Conservation (phyloP, 2,888 invertebrate species). For the Athalia cordata region DNA sequence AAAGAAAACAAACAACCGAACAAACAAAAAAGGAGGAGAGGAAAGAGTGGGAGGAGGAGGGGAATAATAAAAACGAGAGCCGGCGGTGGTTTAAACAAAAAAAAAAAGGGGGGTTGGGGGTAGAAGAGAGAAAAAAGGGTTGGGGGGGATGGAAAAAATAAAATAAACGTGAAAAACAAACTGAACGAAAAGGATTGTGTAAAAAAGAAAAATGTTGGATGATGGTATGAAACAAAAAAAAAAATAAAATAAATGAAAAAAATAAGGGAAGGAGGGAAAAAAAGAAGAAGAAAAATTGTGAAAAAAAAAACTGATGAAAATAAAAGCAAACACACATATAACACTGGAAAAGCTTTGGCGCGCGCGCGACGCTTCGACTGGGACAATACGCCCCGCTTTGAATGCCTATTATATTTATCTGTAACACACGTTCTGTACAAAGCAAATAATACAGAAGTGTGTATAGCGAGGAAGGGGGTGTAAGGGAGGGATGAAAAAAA, state of each 20-base stretch:
- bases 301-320: not conserved
- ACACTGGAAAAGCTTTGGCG: slow-evolving; percentile 60
- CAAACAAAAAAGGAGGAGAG: slow-evolving; percentile 44
- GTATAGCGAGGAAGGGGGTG: not conserved
- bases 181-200: not conserved
- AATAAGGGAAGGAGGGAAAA: not conserved
- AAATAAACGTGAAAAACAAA: not conserved
- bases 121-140: slow-evolving; percentile 37
- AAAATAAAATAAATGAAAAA: not conserved
- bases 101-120: slow-evolving; percentile 53
- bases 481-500: not conserved
- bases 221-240: slow-evolving; percentile 61
- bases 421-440: slow-evolving; percentile 73
- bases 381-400: slow-evolving; percentile 71
- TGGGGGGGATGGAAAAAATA: not conserved
- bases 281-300: no score
- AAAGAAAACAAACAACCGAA: slow-evolving; percentile 47
- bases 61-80: slow-evolving; percentile 48
- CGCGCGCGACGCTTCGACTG: slow-evolving; percentile 68
- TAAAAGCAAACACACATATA: not conserved
- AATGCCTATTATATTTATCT: slow-evolving; percentile 74
- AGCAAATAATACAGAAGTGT: slow-evolving; percentile 71
- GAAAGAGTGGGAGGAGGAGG: slow-evolving; percentile 28
- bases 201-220: slow-evolving; percentile 49
- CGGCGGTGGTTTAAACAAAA: slow-evolving; percentile 61